Base-by-base conservation (phyloP, 2,797 vertebrate species). In the Leontopithecus rosalia region DNA sequence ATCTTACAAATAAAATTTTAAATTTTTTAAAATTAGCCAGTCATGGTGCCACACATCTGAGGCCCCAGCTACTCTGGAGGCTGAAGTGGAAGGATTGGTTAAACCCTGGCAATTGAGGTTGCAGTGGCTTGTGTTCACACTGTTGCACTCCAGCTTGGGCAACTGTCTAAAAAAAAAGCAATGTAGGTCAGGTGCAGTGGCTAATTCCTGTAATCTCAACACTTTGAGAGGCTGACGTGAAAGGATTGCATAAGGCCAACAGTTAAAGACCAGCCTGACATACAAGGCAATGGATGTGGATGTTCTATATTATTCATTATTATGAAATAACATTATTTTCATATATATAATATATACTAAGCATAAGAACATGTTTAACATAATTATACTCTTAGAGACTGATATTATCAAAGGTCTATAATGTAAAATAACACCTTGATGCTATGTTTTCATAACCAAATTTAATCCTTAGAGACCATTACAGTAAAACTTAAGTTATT, bases 381-480 rank as follows among this genome's bases (percentile, higher is more conserved):
- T 73, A 87, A 33, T 72, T 85, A 12, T 39, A 81, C 41, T 86
- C 73, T 87, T 87, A 61, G 17, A 75, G 64, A 67, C 33, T 79
- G 64, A 67, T n/a, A 67, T 19, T 73, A 79, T 43, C n/a, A 9
- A 90, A 79, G 43, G 41, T 22, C 48, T 87, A 20, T 76, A 84
- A 67, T 46, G 14, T 73, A 82, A 91, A 88, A 90, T 88, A 72
- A 91, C 64, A 67, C 28, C 9, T 80, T 80, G 5, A n/a, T 86
- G 72, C 33, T 55, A 36, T 28, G 70, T 81, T 95, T 91, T 93
- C 24, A 15, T 94, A 48, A 76, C 36, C 58, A 75, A 92, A 89
- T 94, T 86, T 90, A 89, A 83, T 94, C 24, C 46, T 84, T 79
- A 86, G 94, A 90, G 26, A 48, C 28, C 15, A n/a, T 87, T 87